Percentiles rank a stretch among this genome's conserved stretches.
Conservation (phyloP, 2,888 invertebrate genomes). For the Gibbula magus region DNA sequence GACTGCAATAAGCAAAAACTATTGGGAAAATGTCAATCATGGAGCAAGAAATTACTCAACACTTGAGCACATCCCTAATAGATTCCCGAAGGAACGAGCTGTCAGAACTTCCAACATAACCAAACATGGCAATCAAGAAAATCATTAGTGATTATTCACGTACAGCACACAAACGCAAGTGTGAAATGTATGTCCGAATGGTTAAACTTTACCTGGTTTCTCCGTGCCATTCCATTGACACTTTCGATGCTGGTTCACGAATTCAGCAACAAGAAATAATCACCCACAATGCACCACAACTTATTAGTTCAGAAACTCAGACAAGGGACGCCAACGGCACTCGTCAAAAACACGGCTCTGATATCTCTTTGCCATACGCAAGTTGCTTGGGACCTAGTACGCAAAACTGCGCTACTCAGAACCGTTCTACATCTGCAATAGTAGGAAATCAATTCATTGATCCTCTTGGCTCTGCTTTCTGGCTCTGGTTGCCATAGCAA, state of each 20-base stretch:
- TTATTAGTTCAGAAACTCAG: neutral
- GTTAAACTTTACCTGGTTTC: neutral
- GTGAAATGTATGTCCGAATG: too few relatives aligned
- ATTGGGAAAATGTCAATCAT: too few relatives aligned
- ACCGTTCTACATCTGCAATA: conserved; percentile 18
- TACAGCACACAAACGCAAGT: too few relatives aligned
- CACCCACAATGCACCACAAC: neutral
- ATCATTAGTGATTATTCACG: too few relatives aligned
- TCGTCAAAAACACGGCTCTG: neutral
- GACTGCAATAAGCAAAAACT: too few relatives aligned
- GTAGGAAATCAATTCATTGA: conserved; percentile 51
- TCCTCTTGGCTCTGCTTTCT: conserved; percentile 27
- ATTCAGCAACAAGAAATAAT: neutral
- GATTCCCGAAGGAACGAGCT: too few relatives aligned
- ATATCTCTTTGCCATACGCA: neutral
- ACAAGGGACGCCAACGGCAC: conserved; percentile 1
- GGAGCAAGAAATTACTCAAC: too few relatives aligned
- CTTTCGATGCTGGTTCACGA: neutral
- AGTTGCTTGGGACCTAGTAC: conserved; percentile 6
- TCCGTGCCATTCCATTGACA: neutral
- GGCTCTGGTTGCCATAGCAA: conserved; percentile 34
- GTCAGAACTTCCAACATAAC: too few relatives aligned
- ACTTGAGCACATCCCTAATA: too few relatives aligned
- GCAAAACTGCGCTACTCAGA: conserved; percentile 2
- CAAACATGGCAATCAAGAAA: too few relatives aligned